Conservation (phyloP, 2,888 invertebrate genomes). For the Andrena minutula region DNA sequence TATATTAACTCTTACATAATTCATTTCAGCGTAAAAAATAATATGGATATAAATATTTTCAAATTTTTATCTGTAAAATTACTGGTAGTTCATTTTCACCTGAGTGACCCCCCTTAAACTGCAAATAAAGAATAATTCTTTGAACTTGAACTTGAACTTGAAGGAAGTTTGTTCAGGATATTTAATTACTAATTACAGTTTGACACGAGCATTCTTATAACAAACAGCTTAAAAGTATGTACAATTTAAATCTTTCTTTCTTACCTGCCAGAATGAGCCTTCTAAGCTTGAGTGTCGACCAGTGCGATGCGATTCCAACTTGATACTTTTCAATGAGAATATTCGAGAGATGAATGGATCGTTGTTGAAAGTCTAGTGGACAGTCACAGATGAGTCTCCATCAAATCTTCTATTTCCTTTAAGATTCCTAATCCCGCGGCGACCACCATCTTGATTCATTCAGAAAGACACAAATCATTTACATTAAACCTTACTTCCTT, state of each 20-base stretch:
- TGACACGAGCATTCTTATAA: not conserved
- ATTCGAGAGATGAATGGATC: not conserved
- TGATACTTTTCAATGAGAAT: not conserved
- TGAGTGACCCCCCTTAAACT: too few species aligned
- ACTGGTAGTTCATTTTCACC: too few species aligned
- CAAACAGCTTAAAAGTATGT: not conserved
- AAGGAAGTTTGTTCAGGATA: too few species aligned
- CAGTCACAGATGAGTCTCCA: conserved; percentile 12
- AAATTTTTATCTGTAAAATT: too few species aligned
- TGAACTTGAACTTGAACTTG: too few species aligned
- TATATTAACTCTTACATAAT: too few species aligned
- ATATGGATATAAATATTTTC: too few species aligned
- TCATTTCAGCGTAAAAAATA: too few species aligned
- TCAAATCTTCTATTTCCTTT: not conserved
- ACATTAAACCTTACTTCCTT: not conserved
- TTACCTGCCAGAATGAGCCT: conserved; percentile 32
- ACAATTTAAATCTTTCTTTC: not conserved
- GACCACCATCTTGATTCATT: conserved; percentile 43
- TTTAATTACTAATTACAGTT: not conserved
- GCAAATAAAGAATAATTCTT: too few species aligned
- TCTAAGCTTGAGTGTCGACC: not conserved
- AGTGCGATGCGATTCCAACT: too few species aligned
- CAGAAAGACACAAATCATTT: not conserved
- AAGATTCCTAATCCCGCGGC: not conserved
- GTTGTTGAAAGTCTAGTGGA: not conserved